Conservation (phyloP, 2,797 vertebrate species). For the Paedocypris micromegethes region DNA sequence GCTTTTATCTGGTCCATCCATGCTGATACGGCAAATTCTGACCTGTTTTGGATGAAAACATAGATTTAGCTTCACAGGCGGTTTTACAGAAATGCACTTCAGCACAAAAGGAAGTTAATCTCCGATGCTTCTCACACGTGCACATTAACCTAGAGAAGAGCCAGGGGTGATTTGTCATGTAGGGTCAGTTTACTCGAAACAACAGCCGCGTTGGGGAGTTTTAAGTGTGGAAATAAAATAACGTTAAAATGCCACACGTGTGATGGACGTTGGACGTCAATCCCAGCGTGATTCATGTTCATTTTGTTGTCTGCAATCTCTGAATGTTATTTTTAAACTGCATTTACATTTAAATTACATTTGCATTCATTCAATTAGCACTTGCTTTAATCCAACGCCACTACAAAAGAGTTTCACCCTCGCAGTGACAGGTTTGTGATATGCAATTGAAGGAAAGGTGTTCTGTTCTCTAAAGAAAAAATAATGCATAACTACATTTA, state of each 20-base stretch:
- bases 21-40: neutral
- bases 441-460: neutral
- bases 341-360: neutral
- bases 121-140: neutral
- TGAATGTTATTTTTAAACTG: constrained; percentile 5
- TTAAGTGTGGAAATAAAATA: neutral
- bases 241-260: no score
- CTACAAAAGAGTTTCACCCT: neutral
- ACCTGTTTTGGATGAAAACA: neutral
- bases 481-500: no score
- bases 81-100: no score
- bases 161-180: constrained; percentile 9
- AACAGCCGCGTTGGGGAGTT: neutral
- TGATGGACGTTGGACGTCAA: no score
- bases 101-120: neutral
- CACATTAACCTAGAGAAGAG: neutral
- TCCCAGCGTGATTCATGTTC: no score
- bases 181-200: neutral
- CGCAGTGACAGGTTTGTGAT: neutral
- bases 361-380: neutral
- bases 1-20: no score
- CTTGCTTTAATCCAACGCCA: neutral
- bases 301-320: no score
- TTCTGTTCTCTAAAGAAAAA: no score
- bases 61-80: neutral